phyloP scores from a whole-genome alignment of 2,113 vertebrate genomes.

The Percopsis transmontana region DNA sequence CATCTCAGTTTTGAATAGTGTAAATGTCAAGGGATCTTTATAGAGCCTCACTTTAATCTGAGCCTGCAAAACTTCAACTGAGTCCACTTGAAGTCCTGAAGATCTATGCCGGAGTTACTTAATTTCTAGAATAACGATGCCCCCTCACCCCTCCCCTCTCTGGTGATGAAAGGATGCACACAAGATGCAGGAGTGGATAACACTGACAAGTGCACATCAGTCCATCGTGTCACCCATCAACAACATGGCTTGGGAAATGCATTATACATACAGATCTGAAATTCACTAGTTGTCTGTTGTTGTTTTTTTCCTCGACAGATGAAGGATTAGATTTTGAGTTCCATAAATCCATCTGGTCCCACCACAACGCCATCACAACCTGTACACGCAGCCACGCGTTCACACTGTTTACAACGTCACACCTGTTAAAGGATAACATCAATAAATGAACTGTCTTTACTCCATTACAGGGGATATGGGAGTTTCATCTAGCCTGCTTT shows the following conservation, averaged over 20 bases:
- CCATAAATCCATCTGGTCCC: slow-evolving; percentile 26
- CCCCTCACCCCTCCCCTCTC: background rate
- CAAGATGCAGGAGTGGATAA: slow-evolving; percentile 13
- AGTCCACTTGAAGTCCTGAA: slow-evolving; percentile 14
- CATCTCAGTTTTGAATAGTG: slow-evolving; percentile 6
- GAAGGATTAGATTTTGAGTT: slow-evolving; percentile 36
- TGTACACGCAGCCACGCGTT: slow-evolving; percentile 1
- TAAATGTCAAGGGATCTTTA: slow-evolving; percentile 8
- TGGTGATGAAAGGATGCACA: background rate
- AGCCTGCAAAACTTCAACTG: background rate
- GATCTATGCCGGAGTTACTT: slow-evolving; percentile 1
- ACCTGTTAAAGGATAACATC: slow-evolving; percentile 20
- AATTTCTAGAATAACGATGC: slow-evolving; percentile 38
- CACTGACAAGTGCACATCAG: slow-evolving; percentile 1
- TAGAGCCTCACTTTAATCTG: slow-evolving; percentile 14
- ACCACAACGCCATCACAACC: slow-evolving; percentile 1
- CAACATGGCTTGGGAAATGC: slow-evolving; percentile 34
- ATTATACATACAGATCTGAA: slow-evolving; percentile 47
- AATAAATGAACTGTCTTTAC: slow-evolving; percentile 40
- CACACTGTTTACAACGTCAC: slow-evolving; percentile 15
- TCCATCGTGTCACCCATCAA: slow-evolving; percentile 27
- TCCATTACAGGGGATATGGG: slow-evolving; percentile 24
- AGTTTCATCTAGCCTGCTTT: slow-evolving; percentile 8
- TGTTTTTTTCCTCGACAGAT: slow-evolving; percentile 19
- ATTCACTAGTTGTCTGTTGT: slow-evolving; percentile 24